Base-by-base conservation (phyloP, 2,797 vertebrate genomes). In the Eulemur albifrons region DNA sequence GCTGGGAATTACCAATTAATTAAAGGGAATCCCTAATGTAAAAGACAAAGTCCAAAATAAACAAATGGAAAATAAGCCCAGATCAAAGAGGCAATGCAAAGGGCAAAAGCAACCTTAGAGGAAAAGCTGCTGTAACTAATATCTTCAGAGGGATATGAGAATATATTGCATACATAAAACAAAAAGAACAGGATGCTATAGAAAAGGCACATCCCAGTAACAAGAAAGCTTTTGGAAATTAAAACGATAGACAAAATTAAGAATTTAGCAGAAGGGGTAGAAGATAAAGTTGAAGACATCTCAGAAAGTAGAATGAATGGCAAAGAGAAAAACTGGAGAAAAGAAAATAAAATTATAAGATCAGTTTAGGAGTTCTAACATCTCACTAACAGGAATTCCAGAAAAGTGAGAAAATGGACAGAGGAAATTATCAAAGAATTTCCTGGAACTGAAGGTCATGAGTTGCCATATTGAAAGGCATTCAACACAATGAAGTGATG, bases 31-130 rank as follows among this genome's bases (percentile, higher is more conserved):
- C 25, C 57, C 27, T 63, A 54, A 54, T 23, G n/a, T 75, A 38
- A 96, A 94, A 90, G 67, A 70, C 38, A 38, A 80, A 92, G 17
- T 48, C 52, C 20, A 84, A 95, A 95, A 76, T 70, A 92, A 79
- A 45, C 20, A 76, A 14, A 35, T 8, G 23, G 63, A 83, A 94
- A 89, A 57, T 45, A 63, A 96, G 43, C 43, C 15, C n/a, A 70
- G 52, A 25, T 70, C 21, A 20, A 92, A 72, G 52, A 93, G 81
- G n/a, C 21, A 81, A 50, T 67, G 32, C 27, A 72, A 94, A 96
- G 4, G 52, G 50, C 52, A 65, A 90, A 94, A 76, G 70, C 88
- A 80, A 90, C 32, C 12, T 50, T 30, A 57, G 23, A 45, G 32
- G 17, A 6, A 32, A 75, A 61, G 40, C 40, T 30, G n/a, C 43